These are phyloP conservation scores for Columba livia DNA, from an alignment of 2,113 vertebrate species.

Conservation along the genomic window DNA sequence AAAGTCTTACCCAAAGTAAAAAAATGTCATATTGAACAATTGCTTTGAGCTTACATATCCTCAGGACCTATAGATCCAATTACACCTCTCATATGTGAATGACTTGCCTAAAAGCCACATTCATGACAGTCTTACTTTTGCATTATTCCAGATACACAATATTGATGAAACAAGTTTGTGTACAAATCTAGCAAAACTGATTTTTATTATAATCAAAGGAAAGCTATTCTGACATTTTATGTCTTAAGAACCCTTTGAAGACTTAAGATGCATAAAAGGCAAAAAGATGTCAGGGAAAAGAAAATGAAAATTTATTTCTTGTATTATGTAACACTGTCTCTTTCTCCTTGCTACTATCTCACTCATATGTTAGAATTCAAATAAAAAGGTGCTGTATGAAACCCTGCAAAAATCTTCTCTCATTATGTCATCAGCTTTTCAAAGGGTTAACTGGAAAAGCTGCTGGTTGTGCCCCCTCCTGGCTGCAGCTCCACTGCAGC, in stretches of 20 bases:
- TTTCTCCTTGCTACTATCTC: background rate
- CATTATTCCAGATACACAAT: background rate
- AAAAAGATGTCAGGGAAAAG: background rate
- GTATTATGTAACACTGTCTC: constrained; percentile 8
- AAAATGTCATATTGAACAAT: background rate
- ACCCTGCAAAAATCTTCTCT: background rate
- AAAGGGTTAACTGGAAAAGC: background rate
- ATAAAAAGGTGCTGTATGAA: background rate
- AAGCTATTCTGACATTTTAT: constrained; percentile 52
- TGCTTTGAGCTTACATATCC: background rate
- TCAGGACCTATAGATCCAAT: background rate
- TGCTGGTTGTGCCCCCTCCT: constrained; percentile 16
- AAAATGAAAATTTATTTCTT: constrained; percentile 7
- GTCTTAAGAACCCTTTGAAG: constrained; percentile 54
- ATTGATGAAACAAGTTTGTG: background rate
- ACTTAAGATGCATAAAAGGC: constrained; percentile 45
- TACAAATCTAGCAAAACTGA: constrained; percentile 15
- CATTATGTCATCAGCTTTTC: background rate
- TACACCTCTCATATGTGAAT: background rate
- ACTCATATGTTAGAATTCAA: background rate
- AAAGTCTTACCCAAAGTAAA: background rate
- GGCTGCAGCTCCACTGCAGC: constrained; percentile 4
- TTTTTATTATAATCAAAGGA: constrained; percentile 39
- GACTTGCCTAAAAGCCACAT: background rate
- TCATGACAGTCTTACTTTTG: background rate